Conservation (phyloP, 2,113 vertebrate species). For the Pandion haliaetus region DNA sequence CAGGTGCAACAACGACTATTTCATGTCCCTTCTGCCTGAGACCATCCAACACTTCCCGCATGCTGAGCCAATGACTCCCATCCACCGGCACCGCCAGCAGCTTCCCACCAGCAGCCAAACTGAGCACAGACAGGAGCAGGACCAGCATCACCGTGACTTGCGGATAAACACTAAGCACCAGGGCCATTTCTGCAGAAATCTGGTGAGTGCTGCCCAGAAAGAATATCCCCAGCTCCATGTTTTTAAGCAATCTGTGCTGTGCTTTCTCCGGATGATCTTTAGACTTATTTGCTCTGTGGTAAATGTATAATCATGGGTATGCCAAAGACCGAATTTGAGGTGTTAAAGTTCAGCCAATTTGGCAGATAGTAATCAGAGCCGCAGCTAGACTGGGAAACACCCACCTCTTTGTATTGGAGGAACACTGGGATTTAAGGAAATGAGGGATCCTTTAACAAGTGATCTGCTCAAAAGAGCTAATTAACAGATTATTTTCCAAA, state of each 20-base stretch:
- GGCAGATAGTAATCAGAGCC: background rate
- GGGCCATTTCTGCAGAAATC: background rate
- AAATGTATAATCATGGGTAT: background rate
- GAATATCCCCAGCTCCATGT: rapidly evolving
- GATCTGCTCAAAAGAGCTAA: background rate
- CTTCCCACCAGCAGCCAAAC: slow-evolving; percentile 52
- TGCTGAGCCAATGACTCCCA: slow-evolving; percentile 83
- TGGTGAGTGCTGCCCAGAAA: background rate
- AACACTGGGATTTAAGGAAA: background rate
- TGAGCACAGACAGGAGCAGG: background rate
- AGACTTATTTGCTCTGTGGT: background rate
- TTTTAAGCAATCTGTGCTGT: background rate
- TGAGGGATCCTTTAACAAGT: background rate
- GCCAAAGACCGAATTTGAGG: background rate
- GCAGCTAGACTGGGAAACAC: background rate
- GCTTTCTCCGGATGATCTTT: background rate
- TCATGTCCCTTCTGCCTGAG: slow-evolving; percentile 77
- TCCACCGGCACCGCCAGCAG: slow-evolving; percentile 82
- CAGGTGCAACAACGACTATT: slow-evolving; percentile 74
- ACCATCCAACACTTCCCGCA: slow-evolving; percentile 64
- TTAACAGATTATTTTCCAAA: background rate
- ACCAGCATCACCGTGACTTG: background rate
- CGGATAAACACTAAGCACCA: rapidly evolving
- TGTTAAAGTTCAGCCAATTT: background rate
- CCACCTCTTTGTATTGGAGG: background rate